Conservation (phyloP, 2,113 vertebrate genomes). For the Budorcas taxicolor region DNA sequence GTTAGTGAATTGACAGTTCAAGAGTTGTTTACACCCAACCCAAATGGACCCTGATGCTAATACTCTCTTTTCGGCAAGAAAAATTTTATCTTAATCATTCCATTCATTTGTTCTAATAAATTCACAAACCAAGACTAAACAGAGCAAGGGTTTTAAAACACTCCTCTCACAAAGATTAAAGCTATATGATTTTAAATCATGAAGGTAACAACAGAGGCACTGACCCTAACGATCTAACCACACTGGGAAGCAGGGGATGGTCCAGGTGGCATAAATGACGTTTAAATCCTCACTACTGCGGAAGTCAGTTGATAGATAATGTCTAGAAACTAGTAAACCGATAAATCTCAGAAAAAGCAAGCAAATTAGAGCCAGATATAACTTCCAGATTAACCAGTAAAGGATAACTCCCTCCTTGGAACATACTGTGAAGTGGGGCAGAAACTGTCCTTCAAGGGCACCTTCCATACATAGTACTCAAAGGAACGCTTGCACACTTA, state of each 20-base stretch:
- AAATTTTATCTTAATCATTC: neutral
- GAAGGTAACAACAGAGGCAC: neutral
- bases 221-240: neutral
- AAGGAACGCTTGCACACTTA: fast-evolving
- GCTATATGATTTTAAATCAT: neutral
- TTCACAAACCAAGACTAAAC: neutral
- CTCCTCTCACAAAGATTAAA: neutral
- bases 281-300: neutral
- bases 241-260: neutral
- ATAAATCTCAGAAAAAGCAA: neutral
- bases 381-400: neutral
- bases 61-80: neutral
- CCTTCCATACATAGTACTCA: fast-evolving
- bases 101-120: neutral
- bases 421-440: neutral
- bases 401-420: neutral
- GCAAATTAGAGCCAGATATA: neutral
- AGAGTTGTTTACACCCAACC: neutral
- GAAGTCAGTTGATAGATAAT: neutral
- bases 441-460: neutral
- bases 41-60: neutral
- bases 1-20: neutral
- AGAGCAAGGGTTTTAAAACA: neutral
- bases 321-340: neutral
- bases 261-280: neutral